phyloP scores from a whole-genome alignment of 2,888 invertebrate species.

The Drosophila siamana region DNA sequence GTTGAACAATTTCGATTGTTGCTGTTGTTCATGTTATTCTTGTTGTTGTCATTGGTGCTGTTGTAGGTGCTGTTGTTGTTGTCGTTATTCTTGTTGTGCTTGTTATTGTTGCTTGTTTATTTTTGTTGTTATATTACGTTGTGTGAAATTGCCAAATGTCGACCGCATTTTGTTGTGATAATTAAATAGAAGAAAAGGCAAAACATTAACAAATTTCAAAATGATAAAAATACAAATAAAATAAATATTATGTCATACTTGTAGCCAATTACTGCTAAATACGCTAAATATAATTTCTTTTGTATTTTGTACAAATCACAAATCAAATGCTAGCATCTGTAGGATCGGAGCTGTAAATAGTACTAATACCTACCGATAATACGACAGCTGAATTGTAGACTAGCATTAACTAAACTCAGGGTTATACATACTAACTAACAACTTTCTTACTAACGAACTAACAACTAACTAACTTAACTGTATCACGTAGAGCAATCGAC shows the following conservation, averaged over 20 bases:
- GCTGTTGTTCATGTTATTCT: conserved; percentile 37
- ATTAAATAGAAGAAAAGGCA: conserved; percentile 60
- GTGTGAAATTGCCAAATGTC: conserved; percentile 71
- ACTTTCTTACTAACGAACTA: conserved; percentile 5
- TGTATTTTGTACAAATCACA: conserved; percentile 46
- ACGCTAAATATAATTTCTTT: conserved; percentile 14
- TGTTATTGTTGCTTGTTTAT: conserved; percentile 37
- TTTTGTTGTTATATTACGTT: conserved; percentile 42
- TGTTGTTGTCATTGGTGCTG: conserved; percentile 31
- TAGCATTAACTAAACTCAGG: conserved; percentile 73
- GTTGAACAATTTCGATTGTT: conserved; percentile 56
- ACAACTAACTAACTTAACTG: conserved; percentile 24
- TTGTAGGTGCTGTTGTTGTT: conserved; percentile 25
- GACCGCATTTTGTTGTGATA: conserved; percentile 84
- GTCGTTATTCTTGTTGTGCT: conserved; percentile 26
- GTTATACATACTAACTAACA: conserved; percentile 48
- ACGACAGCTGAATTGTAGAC: conserved; percentile 57
- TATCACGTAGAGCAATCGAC: conserved; percentile 48
- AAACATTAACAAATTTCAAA: conserved; percentile 30
- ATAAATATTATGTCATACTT: conserved; percentile 48
- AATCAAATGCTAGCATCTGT: conserved; percentile 68
- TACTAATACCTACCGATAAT: conserved; percentile 38
- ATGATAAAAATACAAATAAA: conserved; percentile 28
- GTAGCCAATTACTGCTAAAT: conserved; percentile 44
- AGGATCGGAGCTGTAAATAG: conserved; percentile 56